These are phyloP conservation scores for Pangasius sanitwongsei DNA, from an alignment of 2,797 vertebrate genomes.

Conservation along the genomic window DNA sequence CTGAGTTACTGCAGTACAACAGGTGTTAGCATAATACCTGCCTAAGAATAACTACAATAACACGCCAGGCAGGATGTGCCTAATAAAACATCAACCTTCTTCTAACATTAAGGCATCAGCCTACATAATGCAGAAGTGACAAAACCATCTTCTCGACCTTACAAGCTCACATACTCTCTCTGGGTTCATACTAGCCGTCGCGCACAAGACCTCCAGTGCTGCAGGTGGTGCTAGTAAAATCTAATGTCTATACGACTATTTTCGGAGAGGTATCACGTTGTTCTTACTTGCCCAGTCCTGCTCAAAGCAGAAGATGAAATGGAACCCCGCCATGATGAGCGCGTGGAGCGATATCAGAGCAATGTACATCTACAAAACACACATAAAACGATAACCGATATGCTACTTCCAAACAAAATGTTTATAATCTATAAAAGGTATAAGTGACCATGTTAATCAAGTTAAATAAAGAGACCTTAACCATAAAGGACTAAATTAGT, in stretches of 20 bases:
- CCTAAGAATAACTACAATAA: background rate
- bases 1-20: background rate
- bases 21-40: background rate
- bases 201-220: background rate
- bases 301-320: conserved; percentile 95
- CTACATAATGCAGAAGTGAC: background rate
- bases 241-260: background rate
- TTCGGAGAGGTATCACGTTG: background rate
- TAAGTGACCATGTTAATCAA: background rate
- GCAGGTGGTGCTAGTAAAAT: background rate
- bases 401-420: background rate
- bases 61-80: background rate
- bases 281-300: conserved; percentile 95
- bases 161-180: background rate
- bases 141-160: background rate
- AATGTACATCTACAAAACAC: conserved; percentile 93
- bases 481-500: background rate
- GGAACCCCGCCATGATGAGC: conserved; percentile 90
- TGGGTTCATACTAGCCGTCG: background rate
- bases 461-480: background rate
- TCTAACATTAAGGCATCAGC: background rate
- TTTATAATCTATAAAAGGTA: background rate
- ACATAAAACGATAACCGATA: background rate
- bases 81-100: background rate
- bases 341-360: conserved; percentile 94